Base-by-base conservation (phyloP, 2,797 vertebrate species). In the Takifugu ocellatus region DNA sequence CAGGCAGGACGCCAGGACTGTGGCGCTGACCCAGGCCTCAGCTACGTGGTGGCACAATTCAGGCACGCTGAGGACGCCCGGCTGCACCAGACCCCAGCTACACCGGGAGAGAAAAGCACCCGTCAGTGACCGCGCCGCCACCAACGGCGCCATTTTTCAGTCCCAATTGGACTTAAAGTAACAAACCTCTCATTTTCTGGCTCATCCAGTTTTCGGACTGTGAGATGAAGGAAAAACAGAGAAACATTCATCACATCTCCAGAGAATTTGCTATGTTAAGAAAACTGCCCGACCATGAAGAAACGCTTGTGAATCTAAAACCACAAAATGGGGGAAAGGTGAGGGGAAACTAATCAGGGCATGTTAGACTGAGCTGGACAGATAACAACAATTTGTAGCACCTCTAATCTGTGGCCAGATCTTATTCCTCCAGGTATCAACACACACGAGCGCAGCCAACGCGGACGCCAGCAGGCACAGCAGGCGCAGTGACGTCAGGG, bases 31-130 rank as follows among this genome's bases (percentile, higher is more conserved):
- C 94, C 94, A 98, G 69, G 88, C 90, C 86, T 97, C 95, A 47
- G 96, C 96, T 52, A 96, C 74, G 78, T 96, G 93, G 73, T 95
- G 94, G 58, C 94, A 97, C 72, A 99, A 89, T 78, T 99, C 96
- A 8, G 97, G 96, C 47, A 98, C 92, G n/a, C 96, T 96, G 6
- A 98, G 91, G 56, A 95, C 82, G 66, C 87, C 94, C 15, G 97
- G 96, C 85, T 98, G 96, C 77, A 98, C 94, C 3, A 96, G 92
- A 56, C 94, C 96, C 97, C 97, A 99, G 79, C 97, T 99, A 77
- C 2, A 75, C 1, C 70, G 16, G 6, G 24, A 59, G 0, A 66
- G 2, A 77, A 9, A 49, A 50, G 2, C 53, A 27, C 1, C 62
- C 47, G 36, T 39, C 36, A 29, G 21, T 21, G 21, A 48, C 1